Base-by-base conservation (phyloP, 2,888 invertebrate genomes). In the Agriotes lineatus region DNA sequence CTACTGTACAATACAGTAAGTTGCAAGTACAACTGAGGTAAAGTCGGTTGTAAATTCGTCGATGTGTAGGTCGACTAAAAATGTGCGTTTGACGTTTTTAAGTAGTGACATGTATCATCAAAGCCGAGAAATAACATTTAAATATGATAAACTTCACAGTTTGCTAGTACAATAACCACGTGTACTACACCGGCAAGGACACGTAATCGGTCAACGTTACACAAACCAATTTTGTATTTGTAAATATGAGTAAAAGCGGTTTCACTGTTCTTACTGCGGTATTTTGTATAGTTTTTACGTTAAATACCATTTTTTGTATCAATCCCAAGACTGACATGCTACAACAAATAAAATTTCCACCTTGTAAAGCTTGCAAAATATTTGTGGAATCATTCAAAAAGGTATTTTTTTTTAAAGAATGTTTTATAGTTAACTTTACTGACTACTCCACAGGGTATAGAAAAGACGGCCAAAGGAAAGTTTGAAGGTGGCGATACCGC, bases 401-500 rank as follows among this genome's bases (percentile, higher is more conserved):
- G 79, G 83, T 84, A n/a, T n/a, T n/a, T n/a, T n/a, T n/a, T n/a
- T n/a, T n/a, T n/a, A n/a, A n/a, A n/a, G n/a, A n/a, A n/a, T n/a
- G n/a, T n/a, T n/a, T n/a, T n/a, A n/a, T n/a, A n/a, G n/a, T n/a
- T n/a, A n/a, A n/a, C n/a, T n/a, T n/a, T n/a, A n/a, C n/a, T n/a
- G n/a, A n/a, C n/a, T n/a, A n/a, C n/a, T n/a, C n/a, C 50, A 81
- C 75, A 91, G 90, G 96, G 95, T 1, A 85, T 97, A 73, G 91
- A 93, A 71, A 88, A 88, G 74, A 97, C 96, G 0, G 86, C 91
- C n/a, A 89, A 94, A 76, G 94, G 93, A 9, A 95, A 96, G 82
- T 96, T 93, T 84, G 96, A 95, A 77, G 97, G 97, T 2, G 97
- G 97, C 0, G 96, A 97, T 82, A 90, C 96, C 0, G 95, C 94